phyloP scores from a whole-genome alignment of 2,113 vertebrate species.

The Tichodroma muraria region DNA sequence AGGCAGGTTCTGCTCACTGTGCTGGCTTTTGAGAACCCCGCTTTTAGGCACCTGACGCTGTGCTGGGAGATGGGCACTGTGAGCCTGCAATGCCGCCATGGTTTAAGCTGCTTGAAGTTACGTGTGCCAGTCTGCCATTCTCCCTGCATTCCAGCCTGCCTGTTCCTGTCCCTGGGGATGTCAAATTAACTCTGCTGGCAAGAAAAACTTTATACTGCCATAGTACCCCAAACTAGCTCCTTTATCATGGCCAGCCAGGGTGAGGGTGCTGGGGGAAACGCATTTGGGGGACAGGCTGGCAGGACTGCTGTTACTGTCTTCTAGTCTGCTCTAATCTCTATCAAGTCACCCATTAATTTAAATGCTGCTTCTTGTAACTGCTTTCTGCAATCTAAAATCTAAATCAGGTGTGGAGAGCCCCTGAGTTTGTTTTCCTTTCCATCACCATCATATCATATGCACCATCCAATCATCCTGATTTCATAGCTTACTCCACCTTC shows the following conservation, averaged over 20 bases:
- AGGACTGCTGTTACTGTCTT: not conserved
- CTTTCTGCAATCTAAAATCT: not conserved
- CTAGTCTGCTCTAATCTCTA: not conserved
- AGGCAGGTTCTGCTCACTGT: not conserved
- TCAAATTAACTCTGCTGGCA: not conserved
- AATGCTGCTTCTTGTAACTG: not conserved
- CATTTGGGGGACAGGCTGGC: accelerated
- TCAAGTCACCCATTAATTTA: not conserved
- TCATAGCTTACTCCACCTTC: not conserved
- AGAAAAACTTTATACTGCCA: not conserved
- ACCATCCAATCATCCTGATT: not conserved
- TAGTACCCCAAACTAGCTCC: not conserved
- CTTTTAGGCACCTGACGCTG: not conserved
- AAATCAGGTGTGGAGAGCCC: accelerated
- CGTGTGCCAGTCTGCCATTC: not conserved
- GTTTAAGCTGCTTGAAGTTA: not conserved
- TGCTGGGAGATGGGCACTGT: not conserved
- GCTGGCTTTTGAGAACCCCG: not conserved
- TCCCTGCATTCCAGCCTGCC: not conserved
- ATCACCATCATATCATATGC: not conserved
- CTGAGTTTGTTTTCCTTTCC: not conserved
- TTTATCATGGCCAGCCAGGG: not conserved
- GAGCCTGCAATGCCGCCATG: accelerated
- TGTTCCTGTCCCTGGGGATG: not conserved
- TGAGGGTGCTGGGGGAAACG: not conserved